These are phyloP conservation scores for Falco concolor DNA, from an alignment of 2,797 vertebrate species.

Conservation along the genomic window DNA sequence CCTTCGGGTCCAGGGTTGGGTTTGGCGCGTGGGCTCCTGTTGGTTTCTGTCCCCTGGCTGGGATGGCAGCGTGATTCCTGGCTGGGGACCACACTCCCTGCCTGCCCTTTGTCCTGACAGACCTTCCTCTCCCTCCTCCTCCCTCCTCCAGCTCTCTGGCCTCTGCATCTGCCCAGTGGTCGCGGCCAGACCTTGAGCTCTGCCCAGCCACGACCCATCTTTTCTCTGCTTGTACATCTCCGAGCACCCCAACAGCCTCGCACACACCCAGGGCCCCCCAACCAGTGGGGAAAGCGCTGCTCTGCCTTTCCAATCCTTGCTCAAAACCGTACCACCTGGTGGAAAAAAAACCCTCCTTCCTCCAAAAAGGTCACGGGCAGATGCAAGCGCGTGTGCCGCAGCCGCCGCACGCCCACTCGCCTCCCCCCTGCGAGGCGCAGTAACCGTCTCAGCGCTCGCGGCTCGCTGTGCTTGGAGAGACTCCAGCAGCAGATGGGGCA, in stretches of 20 bases:
- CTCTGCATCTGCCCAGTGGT: neutral
- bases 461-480: neutral
- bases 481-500: neutral
- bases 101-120: neutral
- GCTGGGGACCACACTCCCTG: rapidly evolving
- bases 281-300: rapidly evolving
- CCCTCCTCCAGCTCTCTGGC: neutral
- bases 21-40: neutral
- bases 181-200: neutral
- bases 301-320: neutral
- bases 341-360: neutral
- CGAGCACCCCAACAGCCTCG: neutral
- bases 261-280: rapidly evolving
- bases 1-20: neutral
- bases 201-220: rapidly evolving
- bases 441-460: neutral
- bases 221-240: neutral
- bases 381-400: neutral
- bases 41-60: neutral
- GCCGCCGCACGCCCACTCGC: neutral
- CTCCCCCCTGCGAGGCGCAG: neutral
- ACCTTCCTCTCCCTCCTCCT: neutral
- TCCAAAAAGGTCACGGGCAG: neutral
- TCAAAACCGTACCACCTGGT: neutral
- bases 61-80: neutral